Evolutionary conservation across 2,888 invertebrate species (phyloP).

Genomic region (Eurytoma californica): DNA sequence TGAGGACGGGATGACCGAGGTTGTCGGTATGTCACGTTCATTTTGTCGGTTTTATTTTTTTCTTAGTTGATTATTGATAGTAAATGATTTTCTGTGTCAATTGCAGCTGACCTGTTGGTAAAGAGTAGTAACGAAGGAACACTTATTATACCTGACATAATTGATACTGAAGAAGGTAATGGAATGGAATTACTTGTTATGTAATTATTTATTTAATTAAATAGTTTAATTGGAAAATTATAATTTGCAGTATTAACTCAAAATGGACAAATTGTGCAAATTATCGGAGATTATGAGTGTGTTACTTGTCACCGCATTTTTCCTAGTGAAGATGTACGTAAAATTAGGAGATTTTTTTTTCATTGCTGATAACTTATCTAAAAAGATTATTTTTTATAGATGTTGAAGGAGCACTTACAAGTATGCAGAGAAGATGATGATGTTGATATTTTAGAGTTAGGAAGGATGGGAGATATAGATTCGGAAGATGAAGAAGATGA

Average conservation of each 20-base stretch:
- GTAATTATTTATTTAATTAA: not conserved
- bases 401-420: slow-evolving; percentile 70
- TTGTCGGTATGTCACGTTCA: slow-evolving; percentile 46
- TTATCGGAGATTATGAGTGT: slow-evolving; percentile 70
- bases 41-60: slow-evolving; percentile 23
- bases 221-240: slow-evolving; percentile 19
- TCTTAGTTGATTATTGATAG: not conserved
- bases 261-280: slow-evolving; percentile 66
- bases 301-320: slow-evolving; percentile 72
- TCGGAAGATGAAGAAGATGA: slow-evolving; percentile 67
- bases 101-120: slow-evolving; percentile 41
- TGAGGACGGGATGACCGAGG: slow-evolving; percentile 54
- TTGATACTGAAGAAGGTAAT: slow-evolving; percentile 51
- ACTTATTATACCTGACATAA: slow-evolving; percentile 55
- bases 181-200: not conserved
- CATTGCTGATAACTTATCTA: not conserved
- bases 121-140: slow-evolving; percentile 32
- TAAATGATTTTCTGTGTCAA: slow-evolving; percentile 17
- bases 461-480: slow-evolving; percentile 65
- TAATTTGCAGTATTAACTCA: slow-evolving; percentile 62
- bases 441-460: slow-evolving; percentile 65
- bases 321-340: slow-evolving; percentile 67
- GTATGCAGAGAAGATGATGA: slow-evolving; percentile 72
- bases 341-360: not conserved
- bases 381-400: slow-evolving; percentile 57